A percentile compares a stretch with the other conserved stretches of the same genome.
These are phyloP conservation scores for Gadopsis marmoratus DNA, from an alignment of 2,797 vertebrate species.

Conservation along the genomic window DNA sequence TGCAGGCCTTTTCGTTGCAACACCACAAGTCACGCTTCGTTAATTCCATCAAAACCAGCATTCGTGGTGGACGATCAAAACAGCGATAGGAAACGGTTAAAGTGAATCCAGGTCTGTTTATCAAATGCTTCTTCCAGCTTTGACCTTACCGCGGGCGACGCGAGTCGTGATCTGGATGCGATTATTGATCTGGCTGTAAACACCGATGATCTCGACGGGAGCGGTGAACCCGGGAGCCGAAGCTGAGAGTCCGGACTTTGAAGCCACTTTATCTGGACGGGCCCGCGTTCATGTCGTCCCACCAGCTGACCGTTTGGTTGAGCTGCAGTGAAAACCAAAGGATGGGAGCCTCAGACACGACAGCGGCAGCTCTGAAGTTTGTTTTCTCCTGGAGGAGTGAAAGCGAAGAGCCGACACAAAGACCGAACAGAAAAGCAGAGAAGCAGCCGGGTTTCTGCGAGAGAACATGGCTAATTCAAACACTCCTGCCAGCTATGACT, in stretches of 20 bases:
- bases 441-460: not conserved
- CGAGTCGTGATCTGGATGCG: conserved; percentile 16
- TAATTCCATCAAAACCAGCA: conserved; percentile 20
- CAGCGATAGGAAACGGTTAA: not conserved
- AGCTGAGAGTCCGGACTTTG: not conserved
- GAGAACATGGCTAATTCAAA: conserved; percentile 36
- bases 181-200: conserved; percentile 40
- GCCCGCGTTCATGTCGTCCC: not conserved
- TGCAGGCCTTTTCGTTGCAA: conserved; percentile 27
- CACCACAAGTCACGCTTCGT: conserved; percentile 22
- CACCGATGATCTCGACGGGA: not conserved
- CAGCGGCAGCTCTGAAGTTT: not conserved
- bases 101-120: not conserved
- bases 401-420: conserved; percentile 17
- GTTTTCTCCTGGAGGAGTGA: conserved; percentile 8
- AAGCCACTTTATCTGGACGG: not conserved
- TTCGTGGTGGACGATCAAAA: not conserved
- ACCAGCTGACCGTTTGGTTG: not conserved
- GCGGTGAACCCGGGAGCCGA: conserved; percentile 1
- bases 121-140: not conserved
- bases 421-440: not conserved
- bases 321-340: not conserved
- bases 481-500: conserved; percentile 34
- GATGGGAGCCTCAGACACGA: not conserved
- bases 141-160: not conserved